Evolutionary conservation across 2,797 vertebrate genomes (phyloP).

Genomic region (Threskiornis aethiopicus): DNA sequence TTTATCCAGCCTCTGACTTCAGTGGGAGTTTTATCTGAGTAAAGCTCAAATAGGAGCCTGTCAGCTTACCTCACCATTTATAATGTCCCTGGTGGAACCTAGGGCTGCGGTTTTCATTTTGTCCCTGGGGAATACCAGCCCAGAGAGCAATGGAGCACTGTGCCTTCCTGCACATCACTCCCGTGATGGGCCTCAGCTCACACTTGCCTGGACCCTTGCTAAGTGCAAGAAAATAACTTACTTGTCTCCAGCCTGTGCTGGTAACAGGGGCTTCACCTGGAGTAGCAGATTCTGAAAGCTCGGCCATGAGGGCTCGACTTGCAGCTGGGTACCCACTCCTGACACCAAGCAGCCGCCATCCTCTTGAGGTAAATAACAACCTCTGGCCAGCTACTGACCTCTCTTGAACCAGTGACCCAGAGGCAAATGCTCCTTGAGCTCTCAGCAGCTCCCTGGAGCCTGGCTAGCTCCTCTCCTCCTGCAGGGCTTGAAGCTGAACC

Average conservation of each 20-base stretch:
- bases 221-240: neutral
- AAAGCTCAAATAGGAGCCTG: neutral
- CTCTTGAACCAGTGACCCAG: neutral
- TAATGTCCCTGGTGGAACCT: neutral
- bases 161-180: neutral
- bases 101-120: neutral
- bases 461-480: neutral
- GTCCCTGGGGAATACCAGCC: neutral
- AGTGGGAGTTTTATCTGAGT: slow-evolving; percentile 17
- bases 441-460: neutral
- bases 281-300: neutral
- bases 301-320: rapidly evolving
- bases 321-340: neutral
- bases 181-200: neutral
- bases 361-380: neutral
- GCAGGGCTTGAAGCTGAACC: neutral
- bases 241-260: neutral
- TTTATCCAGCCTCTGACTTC: slow-evolving; percentile 1
- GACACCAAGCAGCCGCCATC: neutral
- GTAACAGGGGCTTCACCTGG: neutral
- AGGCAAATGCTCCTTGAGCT: neutral
- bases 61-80: neutral
- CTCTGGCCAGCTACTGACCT: neutral
- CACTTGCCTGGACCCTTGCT: neutral
- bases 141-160: neutral